Base-by-base conservation (phyloP, 2,888 invertebrate genomes). In the Crepidodera aurea region DNA sequence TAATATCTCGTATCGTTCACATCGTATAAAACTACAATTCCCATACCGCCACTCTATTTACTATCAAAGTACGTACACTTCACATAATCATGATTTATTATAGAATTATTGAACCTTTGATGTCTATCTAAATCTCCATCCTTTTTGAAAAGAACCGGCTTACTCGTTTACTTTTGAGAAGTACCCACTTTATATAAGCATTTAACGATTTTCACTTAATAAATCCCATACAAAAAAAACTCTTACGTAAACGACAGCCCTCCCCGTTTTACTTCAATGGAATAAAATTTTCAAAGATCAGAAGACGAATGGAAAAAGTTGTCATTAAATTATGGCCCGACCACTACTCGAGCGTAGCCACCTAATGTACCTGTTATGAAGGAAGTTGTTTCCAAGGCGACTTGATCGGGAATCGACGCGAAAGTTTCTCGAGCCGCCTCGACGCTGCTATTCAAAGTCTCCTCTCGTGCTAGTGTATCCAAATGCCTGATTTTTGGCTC, bases 341-440 rank as follows among this genome's bases (percentile, higher is more conserved):
- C 42, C 29, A 40, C 51, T 42, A 32, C 42, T 25, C 22, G 29
- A 42, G 18, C 40, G 16, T 40, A 18, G 12, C 22, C 8, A 16
- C 42, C 25, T 57, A 37, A 57, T 54, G 69, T 78, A 90, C 90
- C 87, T 81, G 86, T 83, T 74, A 89, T 82, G 8, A 84, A 82
- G 55, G 82, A 77, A 42, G 84, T 78, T 1, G 89, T 88, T 72
- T 86, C 87, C 55, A 83, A 75, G 10, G 83, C 82, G 64, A 90
- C 84, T 59, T 85, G 83, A 57, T 84, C 82, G 0, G 90, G 89
- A 57, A 90, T 80, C 48, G 84, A 82, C 59, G 82, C 82, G 70
- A 88, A 88, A 71, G 86, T 85, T 59, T 84, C 83, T 27, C 85
- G 83, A 2, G 88, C 86, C 37, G 81, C 82, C 7, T 86, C 83